Base-by-base conservation (phyloP, 2,797 vertebrate genomes). In the Propithecus deckenii region DNA sequence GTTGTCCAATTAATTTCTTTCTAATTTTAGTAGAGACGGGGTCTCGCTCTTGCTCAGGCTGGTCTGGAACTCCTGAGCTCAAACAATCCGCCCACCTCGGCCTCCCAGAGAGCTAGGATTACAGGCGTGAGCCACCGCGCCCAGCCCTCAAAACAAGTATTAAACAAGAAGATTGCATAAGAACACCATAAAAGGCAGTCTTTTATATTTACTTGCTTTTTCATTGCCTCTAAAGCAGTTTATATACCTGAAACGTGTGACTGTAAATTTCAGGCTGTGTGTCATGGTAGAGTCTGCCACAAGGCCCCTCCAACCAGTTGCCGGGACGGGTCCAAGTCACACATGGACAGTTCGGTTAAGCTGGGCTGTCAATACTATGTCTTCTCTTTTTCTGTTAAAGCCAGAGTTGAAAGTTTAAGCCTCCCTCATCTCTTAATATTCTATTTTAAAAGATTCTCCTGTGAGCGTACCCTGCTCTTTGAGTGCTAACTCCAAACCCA, bases 311-410 rank as follows among this genome's bases (percentile, higher is more conserved):
- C 6, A 5, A 25, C 5, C 2, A 4, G 15, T 1, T n/a, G 74
- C 41, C 9, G 6, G 46, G 38, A 74, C 0, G 2, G 5, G 4
- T 15, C 71, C 18, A 11, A 38, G 20, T 7, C 3, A 7, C 48
- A 20, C 4, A 8, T 0, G 12, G 1, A 38, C 41, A 20, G 28
- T 48, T 80, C 41, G 41, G 46, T 59, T 2, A 35, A 61, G 43
- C 20, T 9, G 13, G 46, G 35, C 11, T 55, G 48, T 57, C 22
- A 12, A 25, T 28, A 17, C 13, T 2, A 11, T 0, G 6, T 18
- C 61, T n/a, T 59, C 48, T n/a, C 57, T 79, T 28, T 20, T 55
- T 50, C 50, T 65, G 63, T 57, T 85, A 74, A 67, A 95, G 72
- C 43, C 43, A 61, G 13, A 0, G 7, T 13, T 13, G 13, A 69